Conservation (phyloP, 2,797 vertebrate genomes). For the Furcifer pardalis region DNA sequence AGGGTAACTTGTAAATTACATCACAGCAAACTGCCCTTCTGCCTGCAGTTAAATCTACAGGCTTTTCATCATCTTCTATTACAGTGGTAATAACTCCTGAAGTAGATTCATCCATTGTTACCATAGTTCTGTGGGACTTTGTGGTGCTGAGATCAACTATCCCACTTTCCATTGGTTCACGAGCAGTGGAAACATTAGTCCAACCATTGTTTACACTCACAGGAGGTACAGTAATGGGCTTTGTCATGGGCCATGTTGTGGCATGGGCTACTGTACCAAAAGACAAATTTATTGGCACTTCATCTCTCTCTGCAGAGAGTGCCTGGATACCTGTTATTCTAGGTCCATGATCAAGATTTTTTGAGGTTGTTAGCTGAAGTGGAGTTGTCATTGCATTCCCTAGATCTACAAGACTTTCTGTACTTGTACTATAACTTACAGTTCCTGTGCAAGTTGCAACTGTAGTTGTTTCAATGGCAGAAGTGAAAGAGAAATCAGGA, state of each 20-base stretch:
- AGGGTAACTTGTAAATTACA: conserved; percentile 95
- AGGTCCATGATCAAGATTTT: conserved; percentile 84
- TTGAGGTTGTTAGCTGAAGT: conserved; percentile 87
- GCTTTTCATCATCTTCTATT: conserved; percentile 92
- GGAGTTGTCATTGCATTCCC: conserved; percentile 82
- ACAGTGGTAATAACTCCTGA: conserved; percentile 87
- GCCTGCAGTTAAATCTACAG: conserved; percentile 94
- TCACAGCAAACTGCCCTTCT: conserved; percentile 95
- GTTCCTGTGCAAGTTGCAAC: conserved; percentile 87
- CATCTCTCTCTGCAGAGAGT: conserved; percentile 76
- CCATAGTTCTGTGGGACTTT: conserved; percentile 88
- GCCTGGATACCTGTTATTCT: conserved; percentile 77
- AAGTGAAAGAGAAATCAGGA: conserved; percentile 79
- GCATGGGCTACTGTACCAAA: conserved; percentile 79
- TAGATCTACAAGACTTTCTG: conserved; percentile 86
- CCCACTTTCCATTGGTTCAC: conserved; percentile 76
- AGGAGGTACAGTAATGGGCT: conserved; percentile 76
- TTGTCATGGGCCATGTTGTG: conserved; percentile 68
- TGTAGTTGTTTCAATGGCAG: conserved; percentile 83
- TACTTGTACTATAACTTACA: conserved; percentile 78
- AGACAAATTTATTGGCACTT: conserved; percentile 94
- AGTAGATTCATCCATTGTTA: conserved; percentile 84
- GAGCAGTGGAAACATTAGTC: conserved; percentile 76
- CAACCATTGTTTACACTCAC: conserved; percentile 79
- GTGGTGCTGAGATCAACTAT: conserved; percentile 94